phyloP scores from a whole-genome alignment of 2,113 vertebrate genomes.

The Pluvianellus socialis region DNA sequence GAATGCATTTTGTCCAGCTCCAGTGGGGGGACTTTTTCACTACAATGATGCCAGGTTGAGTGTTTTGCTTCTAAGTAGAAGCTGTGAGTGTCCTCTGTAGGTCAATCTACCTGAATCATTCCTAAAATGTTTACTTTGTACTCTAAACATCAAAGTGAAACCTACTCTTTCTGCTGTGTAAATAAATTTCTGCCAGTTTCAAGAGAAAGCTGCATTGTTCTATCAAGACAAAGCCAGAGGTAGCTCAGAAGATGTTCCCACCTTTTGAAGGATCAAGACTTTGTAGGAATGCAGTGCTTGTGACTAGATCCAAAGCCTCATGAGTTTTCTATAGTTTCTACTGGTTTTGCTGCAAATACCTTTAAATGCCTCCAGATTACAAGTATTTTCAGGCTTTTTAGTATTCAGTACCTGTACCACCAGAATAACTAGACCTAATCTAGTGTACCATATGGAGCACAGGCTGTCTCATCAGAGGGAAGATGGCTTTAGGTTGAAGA shows the following conservation, averaged over 20 bases:
- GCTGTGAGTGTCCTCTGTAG: neutral
- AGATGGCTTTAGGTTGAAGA: neutral
- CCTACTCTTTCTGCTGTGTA: neutral
- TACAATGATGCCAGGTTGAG: neutral
- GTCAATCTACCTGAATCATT: neutral
- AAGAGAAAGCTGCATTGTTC: neutral
- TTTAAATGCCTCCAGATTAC: neutral
- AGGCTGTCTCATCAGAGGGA: neutral
- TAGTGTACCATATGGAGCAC: neutral
- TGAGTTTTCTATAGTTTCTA: neutral
- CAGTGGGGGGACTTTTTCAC: neutral
- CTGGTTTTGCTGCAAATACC: neutral
- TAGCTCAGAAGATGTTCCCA: neutral
- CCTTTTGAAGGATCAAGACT: neutral
- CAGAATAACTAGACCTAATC: neutral
- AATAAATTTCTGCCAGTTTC: neutral
- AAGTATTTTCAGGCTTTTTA: neutral
- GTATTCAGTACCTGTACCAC: neutral
- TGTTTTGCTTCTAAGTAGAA: neutral
- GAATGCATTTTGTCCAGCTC: neutral
- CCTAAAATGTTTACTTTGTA: neutral
- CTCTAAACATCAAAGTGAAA: neutral
- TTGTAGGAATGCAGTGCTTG: neutral
- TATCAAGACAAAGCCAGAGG: neutral
- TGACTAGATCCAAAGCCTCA: neutral